Conservation (phyloP, 2,888 invertebrate species). For the Agrotis puta region DNA sequence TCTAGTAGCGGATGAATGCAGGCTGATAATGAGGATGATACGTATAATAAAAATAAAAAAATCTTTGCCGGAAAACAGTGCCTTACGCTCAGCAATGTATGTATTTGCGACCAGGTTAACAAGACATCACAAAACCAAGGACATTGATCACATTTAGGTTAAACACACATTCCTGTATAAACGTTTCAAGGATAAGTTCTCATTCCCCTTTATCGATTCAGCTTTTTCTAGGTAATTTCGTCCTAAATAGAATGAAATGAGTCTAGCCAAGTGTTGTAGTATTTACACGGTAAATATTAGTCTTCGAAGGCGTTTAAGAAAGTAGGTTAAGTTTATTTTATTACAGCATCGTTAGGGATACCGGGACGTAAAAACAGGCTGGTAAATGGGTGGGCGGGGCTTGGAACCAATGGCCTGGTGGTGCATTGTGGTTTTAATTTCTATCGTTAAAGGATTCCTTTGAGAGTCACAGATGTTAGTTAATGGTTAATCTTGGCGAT, state of each 20-base stretch:
- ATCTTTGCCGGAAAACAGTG: too few species aligned
- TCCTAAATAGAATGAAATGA: conserved; percentile 23
- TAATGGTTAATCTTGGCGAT: not conserved
- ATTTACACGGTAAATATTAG: conserved; percentile 55
- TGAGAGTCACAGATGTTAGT: not conserved
- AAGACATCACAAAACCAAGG: not conserved
- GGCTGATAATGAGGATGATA: too few species aligned
- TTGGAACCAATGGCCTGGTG: conserved; percentile 26
- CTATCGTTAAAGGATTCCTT: not conserved
- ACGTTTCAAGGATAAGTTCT: not conserved
- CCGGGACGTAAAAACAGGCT: conserved; percentile 47
- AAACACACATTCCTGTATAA: not conserved
- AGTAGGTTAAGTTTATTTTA: conserved; percentile 59
- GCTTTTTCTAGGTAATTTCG: conserved; percentile 18
- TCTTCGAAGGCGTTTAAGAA: conserved; percentile 35
- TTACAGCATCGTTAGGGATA: conserved; percentile 50
- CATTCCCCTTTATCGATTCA: not conserved
- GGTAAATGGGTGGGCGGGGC: conserved; percentile 27
- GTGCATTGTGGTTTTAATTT: conserved; percentile 47
- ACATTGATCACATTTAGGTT: too few species aligned
- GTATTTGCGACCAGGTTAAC: not conserved
- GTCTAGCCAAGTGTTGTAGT: conserved; percentile 24
- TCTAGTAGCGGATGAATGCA: too few species aligned
- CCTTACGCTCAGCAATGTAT: not conserved
- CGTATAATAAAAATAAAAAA: too few species aligned